Conservation (phyloP, 2,888 invertebrate species). For the Doris montereyensis region DNA sequence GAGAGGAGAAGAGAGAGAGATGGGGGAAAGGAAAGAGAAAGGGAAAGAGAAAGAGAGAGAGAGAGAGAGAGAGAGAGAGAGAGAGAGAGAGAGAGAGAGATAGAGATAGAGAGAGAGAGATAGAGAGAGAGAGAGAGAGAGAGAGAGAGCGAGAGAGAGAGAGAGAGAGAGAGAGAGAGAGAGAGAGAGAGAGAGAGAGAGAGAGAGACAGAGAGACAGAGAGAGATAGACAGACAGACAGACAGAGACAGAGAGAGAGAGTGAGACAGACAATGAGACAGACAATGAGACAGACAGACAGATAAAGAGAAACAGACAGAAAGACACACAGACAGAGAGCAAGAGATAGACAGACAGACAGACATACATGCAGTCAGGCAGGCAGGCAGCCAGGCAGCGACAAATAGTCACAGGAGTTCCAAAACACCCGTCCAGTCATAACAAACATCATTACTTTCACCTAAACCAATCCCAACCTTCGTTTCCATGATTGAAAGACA, state of each 20-base stretch:
- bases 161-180: conserved; percentile 16
- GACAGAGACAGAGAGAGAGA: neutral
- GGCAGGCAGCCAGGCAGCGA: neutral
- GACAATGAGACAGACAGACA: no score
- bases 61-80: neutral
- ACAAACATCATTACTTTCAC: no score
- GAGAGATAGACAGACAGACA: neutral
- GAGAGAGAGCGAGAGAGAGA: neutral
- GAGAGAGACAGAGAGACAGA: conserved; percentile 21
- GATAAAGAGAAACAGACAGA: no score
- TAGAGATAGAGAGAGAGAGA: conserved; percentile 25
- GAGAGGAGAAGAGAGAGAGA: neutral
- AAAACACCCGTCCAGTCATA: no score
- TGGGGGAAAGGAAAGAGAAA: neutral
- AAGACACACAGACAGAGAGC: neutral
- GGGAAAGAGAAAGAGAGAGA: neutral
- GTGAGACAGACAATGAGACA: no score
- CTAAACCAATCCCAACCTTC: no score
- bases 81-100: conserved; percentile 18
- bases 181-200: conserved; percentile 12
- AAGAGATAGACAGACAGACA: neutral
- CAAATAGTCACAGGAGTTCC: no score
- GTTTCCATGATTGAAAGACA: no score
- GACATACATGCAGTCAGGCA: neutral
- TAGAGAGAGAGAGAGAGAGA: conserved; percentile 24